A percentile compares a stretch with the other conserved stretches of the same genome.
Conservation (phyloP, 2,113 vertebrate genomes). For the Hyla sarda region DNA sequence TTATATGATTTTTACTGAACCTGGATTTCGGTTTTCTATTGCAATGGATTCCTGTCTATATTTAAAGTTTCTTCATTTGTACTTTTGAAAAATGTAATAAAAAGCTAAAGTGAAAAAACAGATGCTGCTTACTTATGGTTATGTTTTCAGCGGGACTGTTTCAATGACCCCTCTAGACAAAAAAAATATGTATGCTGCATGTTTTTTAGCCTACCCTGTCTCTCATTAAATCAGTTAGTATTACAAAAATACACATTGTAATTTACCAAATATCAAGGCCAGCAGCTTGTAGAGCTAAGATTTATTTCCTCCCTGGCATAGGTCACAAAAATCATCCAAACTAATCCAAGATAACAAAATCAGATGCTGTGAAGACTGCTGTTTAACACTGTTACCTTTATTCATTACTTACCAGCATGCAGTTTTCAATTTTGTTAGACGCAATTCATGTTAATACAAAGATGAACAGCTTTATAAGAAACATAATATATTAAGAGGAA, state of each 20-base stretch:
- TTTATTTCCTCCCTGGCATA: slow-evolving; percentile 29
- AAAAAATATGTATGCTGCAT: too few species aligned
- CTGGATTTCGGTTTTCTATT: too few species aligned
- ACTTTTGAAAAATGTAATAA: background rate
- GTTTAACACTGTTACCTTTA: slow-evolving; percentile 38
- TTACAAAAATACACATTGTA: background rate
- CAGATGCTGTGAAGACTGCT: slow-evolving; percentile 44
- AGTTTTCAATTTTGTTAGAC: slow-evolving; percentile 41
- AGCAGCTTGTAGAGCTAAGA: slow-evolving; percentile 12
- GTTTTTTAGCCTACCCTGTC: background rate
- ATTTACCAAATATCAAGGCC: background rate
- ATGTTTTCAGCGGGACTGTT: background rate
- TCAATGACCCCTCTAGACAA: background rate
- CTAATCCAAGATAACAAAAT: slow-evolving; percentile 41
- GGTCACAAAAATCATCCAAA: slow-evolving; percentile 26
- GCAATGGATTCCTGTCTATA: too few species aligned
- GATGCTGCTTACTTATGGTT: too few species aligned
- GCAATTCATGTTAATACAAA: slow-evolving; percentile 18
- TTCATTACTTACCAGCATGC: slow-evolving; percentile 22
- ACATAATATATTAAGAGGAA: background rate
- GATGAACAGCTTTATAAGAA: background rate
- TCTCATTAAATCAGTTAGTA: too few species aligned
- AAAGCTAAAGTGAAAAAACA: too few species aligned
- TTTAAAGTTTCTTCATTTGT: background rate
- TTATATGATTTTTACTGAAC: too few species aligned